phyloP scores from a whole-genome alignment of 1,140 invertebrate species.

The Halotydeus destructor region DNA sequence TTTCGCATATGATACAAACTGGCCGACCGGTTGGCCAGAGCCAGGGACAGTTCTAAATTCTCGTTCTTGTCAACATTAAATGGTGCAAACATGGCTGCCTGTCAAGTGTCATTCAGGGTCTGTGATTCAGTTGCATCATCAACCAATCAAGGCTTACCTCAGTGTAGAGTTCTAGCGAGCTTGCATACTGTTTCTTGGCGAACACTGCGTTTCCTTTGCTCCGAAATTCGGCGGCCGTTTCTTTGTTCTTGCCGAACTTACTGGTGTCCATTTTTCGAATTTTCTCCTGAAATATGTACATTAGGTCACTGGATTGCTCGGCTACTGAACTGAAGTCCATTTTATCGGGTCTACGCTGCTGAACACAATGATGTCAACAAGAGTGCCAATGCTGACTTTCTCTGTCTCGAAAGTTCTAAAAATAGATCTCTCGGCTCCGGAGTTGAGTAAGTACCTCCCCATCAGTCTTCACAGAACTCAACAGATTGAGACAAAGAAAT shows the following conservation, averaged over 20 bases:
- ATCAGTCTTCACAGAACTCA: no score
- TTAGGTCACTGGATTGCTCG: no score
- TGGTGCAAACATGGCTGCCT: not conserved
- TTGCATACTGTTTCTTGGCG: not conserved
- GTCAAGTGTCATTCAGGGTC: not conserved
- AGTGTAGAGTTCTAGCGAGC: not conserved
- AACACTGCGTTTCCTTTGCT: not conserved
- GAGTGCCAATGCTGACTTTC: no score
- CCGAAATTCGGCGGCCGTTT: not conserved
- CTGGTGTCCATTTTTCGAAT: not conserved
- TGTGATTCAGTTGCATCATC: not conserved
- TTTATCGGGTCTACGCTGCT: no score
- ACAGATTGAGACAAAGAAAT: no score
- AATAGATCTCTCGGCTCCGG: no score
- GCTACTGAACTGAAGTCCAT: no score
- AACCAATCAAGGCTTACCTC: not conserved
- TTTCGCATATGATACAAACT: constrained; percentile 53
- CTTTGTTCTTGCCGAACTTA: not conserved
- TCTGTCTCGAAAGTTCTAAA: no score
- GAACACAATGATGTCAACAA: no score
- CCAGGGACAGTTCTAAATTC: constrained; percentile 46
- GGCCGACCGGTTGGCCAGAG: constrained; percentile 67
- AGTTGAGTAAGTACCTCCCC: no score
- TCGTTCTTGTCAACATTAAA: constrained; percentile 13
- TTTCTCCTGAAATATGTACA: no score